Conservation (phyloP, 2,888 invertebrate genomes). For the Monochamus alternatus region DNA sequence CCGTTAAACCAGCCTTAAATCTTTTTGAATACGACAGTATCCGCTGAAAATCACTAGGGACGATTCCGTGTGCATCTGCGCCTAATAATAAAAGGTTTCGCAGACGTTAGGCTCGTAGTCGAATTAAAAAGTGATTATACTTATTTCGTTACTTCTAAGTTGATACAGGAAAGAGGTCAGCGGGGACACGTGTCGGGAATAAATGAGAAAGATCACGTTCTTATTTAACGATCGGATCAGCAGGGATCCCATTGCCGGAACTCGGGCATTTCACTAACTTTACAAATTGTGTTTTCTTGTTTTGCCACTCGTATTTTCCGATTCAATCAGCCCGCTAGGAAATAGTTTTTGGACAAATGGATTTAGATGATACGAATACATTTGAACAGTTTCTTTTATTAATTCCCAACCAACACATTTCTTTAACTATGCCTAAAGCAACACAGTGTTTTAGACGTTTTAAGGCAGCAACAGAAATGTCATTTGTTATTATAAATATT, state of each 20-base stretch:
- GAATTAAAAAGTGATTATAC: slow-evolving; percentile 66
- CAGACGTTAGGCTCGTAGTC: slow-evolving; percentile 11
- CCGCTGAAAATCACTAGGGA: too few relatives aligned
- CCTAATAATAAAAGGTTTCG: slow-evolving; percentile 28
- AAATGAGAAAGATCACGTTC: slow-evolving; percentile 67
- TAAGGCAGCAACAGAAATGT: too few relatives aligned
- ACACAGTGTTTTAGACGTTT: too few relatives aligned
- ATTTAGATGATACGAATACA: background rate
- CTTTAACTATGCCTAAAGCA: too few relatives aligned
- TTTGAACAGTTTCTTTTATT: slow-evolving; percentile 7
- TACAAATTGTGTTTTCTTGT: slow-evolving; percentile 70
- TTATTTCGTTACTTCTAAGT: slow-evolving; percentile 61
- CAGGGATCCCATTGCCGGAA: slow-evolving; percentile 62
- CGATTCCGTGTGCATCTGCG: slow-evolving; percentile 15
- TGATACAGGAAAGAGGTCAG: slow-evolving; percentile 49
- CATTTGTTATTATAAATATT: too few relatives aligned
- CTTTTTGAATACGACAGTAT: background rate
- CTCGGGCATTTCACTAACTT: slow-evolving; percentile 65
- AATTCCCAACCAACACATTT: background rate
- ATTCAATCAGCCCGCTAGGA: slow-evolving; percentile 63
- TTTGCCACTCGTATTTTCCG: slow-evolving; percentile 65
- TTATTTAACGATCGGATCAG: slow-evolving; percentile 69
- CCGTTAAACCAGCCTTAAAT: too few relatives aligned
- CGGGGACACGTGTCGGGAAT: slow-evolving; percentile 65
- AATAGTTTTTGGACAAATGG: slow-evolving; percentile 30